Percentiles rank a stretch among this genome's conserved stretches.
Conservation (phyloP, 2,113 vertebrate genomes). For the Pimephales promelas region DNA sequence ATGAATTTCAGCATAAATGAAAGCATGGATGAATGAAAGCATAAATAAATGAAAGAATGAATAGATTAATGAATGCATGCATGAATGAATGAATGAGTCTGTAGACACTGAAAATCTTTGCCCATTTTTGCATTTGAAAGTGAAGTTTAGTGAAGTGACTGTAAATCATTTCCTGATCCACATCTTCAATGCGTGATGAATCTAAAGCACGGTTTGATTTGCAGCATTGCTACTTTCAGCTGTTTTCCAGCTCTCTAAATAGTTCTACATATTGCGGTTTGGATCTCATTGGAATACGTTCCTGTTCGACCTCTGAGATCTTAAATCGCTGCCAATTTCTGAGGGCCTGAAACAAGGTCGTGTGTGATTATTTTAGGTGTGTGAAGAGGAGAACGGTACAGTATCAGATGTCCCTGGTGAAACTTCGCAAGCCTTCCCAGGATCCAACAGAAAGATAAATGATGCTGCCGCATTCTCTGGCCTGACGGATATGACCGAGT, state of each 20-base stretch:
- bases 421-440: conserved; percentile 23
- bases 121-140: background rate
- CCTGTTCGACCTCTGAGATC: background rate
- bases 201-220: background rate
- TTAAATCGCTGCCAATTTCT: conserved; percentile 34
- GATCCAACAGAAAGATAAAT: conserved; percentile 53
- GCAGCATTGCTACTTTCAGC: background rate
- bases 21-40: no score
- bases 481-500: conserved; percentile 28
- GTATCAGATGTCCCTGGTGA: conserved; percentile 48
- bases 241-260: background rate
- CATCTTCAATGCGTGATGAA: background rate
- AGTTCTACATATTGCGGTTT: conserved; percentile 4
- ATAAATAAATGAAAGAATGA: no score
- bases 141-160: no score
- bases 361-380: conserved; percentile 37
- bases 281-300: background rate
- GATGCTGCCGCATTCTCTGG: conserved; percentile 36
- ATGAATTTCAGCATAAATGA: no score
- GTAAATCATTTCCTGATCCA: background rate
- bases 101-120: background rate
- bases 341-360: conserved; percentile 41
- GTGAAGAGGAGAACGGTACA: background rate
- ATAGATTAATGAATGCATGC: no score
- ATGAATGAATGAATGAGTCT: background rate